These are phyloP conservation scores for Ladona fulva DNA, from an alignment of 1,140 invertebrate genomes.

Conservation along the genomic window DNA sequence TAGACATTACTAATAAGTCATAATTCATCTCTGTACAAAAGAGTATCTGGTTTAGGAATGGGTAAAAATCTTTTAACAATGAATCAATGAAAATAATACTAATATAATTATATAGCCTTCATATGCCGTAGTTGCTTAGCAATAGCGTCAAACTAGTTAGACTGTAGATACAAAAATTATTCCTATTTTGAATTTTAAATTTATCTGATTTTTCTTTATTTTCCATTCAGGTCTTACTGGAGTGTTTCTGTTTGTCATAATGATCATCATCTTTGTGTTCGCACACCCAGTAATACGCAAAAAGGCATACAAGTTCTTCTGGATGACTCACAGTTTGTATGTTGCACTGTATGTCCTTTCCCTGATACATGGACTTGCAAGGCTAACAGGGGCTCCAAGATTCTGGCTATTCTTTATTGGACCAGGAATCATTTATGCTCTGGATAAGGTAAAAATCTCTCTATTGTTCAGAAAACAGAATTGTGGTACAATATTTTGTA, in stretches of 20 bases:
- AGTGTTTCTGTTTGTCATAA: constrained; percentile 84
- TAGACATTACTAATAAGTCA: no score
- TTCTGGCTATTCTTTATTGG: constrained; percentile 96
- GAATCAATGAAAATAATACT: no score
- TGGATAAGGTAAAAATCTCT: constrained; percentile 67
- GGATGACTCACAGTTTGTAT: constrained; percentile 93
- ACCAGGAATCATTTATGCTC: constrained; percentile 78
- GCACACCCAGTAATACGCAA: constrained; percentile 90
- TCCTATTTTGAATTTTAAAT: no score
- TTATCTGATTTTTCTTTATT: constrained; percentile 9
- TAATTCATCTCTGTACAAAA: no score
- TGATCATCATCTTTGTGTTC: constrained; percentile 95
- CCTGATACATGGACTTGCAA: constrained; percentile 88
- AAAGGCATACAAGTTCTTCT: constrained; percentile 93
- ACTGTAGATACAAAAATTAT: no score
- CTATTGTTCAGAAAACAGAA: neutral
- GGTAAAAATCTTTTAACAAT: no score
- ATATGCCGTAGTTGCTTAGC: no score
- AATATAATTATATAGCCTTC: no score
- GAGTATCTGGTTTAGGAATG: no score
- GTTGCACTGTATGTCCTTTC: constrained; percentile 82
- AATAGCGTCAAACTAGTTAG: no score
- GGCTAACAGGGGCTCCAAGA: constrained; percentile 80
- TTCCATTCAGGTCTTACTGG: constrained; percentile 71
- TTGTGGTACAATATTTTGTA: no score